phyloP scores from a whole-genome alignment of 2,888 invertebrate genomes.

The Galeruca laticollis region DNA sequence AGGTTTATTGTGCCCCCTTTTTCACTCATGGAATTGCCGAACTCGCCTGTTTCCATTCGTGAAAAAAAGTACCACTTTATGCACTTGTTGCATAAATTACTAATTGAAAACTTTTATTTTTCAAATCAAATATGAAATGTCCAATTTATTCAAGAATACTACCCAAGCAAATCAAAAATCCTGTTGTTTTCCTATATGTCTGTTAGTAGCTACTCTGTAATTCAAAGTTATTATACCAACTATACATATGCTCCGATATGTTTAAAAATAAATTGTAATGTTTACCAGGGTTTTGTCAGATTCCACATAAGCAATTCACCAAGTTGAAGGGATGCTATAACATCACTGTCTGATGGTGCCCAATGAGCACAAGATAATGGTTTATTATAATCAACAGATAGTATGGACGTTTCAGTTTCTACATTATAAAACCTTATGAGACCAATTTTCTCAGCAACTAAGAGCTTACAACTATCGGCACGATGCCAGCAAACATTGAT shows the following conservation, averaged over 20 bases:
- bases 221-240: neutral
- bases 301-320: constrained; percentile 79
- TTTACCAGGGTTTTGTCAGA: constrained; percentile 74
- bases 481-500: constrained; percentile 77
- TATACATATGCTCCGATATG: neutral
- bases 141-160: no score
- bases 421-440: constrained; percentile 80
- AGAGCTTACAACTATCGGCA: constrained; percentile 76
- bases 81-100: no score
- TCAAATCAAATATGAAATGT: no score
- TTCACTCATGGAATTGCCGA: no score
- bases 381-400: constrained; percentile 75
- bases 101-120: no score
- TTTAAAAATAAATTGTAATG: constrained; percentile 1
- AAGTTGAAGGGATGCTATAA: constrained; percentile 75
- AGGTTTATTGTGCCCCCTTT: no score
- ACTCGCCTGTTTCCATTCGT: no score
- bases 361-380: constrained; percentile 79
- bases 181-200: no score
- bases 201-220: neutral
- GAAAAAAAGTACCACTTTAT: no score
- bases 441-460: constrained; percentile 83
- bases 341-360: constrained; percentile 73
- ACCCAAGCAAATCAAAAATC: no score
- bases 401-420: constrained; percentile 73